A percentile compares a stretch with the other conserved stretches of the same genome.
phyloP scores from a whole-genome alignment of 2,888 invertebrate species.

The Andrena chrysosceles region DNA sequence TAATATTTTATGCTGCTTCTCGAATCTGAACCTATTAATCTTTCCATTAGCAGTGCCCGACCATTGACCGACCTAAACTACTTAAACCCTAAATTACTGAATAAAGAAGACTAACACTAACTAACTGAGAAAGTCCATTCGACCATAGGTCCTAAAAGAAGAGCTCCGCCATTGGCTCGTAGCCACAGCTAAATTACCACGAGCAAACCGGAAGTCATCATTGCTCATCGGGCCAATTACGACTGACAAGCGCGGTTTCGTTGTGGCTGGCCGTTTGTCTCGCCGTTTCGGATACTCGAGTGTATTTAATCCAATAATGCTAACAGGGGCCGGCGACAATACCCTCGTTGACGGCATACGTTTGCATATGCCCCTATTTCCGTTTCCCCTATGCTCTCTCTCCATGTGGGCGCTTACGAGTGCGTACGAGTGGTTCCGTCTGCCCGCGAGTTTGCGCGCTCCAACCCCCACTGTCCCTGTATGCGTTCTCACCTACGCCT shows the following conservation, averaged over 20 bases:
- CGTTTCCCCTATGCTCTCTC: conserved; percentile 44
- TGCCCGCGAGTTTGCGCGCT: conserved; percentile 50
- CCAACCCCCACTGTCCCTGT: conserved; percentile 1
- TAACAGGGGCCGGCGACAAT: conserved; percentile 58
- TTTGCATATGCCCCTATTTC: conserved; percentile 66
- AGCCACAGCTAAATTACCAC: conserved; percentile 25
- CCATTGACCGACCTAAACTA: not conserved
- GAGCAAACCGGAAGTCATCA: conserved; percentile 45
- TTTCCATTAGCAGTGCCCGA: not conserved
- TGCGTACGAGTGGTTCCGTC: conserved; percentile 62
- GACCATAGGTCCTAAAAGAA: not conserved
- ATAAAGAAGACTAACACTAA: too few species aligned
- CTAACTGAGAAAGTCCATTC: not conserved
- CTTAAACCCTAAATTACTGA: too few species aligned
- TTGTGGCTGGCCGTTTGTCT: conserved; percentile 59
- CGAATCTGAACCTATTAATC: not conserved
- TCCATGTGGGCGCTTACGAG: conserved; percentile 41
- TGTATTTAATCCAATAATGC: conserved; percentile 67
- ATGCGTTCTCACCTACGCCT: conserved; percentile 15
- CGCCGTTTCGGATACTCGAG: conserved; percentile 58
- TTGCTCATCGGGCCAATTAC: conserved; percentile 56
- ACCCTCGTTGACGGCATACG: conserved; percentile 62
- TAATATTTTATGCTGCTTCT: too few species aligned
- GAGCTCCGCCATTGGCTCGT: conserved; percentile 2
- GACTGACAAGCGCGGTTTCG: conserved; percentile 60